Evolutionary conservation across 2,113 vertebrate genomes (phyloP), one percentile per base, ranked within the genome.

Genomic region (Serinus canaria): DNA sequence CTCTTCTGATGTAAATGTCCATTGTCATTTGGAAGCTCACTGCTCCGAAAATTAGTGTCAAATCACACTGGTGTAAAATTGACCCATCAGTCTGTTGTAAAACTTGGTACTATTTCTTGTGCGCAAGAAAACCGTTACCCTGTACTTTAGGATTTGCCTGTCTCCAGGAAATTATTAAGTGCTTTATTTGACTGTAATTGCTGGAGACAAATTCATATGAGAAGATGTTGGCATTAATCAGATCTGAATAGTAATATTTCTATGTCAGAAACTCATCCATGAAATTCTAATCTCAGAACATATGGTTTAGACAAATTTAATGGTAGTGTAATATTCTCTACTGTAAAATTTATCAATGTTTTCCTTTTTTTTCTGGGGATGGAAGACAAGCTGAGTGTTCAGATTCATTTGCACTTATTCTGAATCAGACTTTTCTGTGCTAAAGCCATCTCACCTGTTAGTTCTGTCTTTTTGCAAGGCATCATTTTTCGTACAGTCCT

Each of bases 271-370:
- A 46, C 1, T 50, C 52, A 46, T 46, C 19, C 6, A 62, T 43
- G 5, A 83, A 70, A 74, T n/a, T 60, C 4, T 66, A 49, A 50
- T 59, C 15, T 91, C 74, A 39, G 11, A 47, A 39, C 0, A 0
- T 19, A 25, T 6, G 3, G 3, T 74, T 64, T 49, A 75, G 27
- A 17, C 1, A 84, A 77, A 55, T 73, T 23, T 81, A 37, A 69
- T 24, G 15, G 10, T 14, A 49, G 13, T 35, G 2, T 9, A 55
- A 37, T 9, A 4, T 16, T 58, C 11, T 76, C 24, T 67, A 21
- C 13, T 46, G 12, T 64, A 46, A 44, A 80, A 70, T 22, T 47
- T 8, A 49, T 59, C 5, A 56, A 52, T 2, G 11, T 58, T 88
- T 84, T 67, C 10, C 3, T 11, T 56, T 88, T 56, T 37, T 46